Conservation (phyloP, 2,797 vertebrate genomes). For the Remorina albescens region DNA sequence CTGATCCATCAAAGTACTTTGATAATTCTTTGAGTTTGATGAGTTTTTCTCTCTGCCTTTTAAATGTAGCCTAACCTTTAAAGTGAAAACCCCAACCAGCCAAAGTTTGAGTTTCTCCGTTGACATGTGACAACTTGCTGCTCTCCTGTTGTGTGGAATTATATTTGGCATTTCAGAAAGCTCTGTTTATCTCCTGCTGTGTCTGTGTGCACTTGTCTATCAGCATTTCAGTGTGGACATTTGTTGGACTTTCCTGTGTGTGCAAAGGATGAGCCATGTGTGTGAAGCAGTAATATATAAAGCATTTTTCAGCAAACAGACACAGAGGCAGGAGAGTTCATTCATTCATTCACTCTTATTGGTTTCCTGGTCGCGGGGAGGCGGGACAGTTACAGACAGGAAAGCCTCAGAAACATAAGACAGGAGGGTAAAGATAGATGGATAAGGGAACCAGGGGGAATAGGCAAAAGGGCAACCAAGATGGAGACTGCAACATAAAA, state of each 20-base stretch:
- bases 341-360: no score
- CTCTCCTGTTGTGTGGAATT: constrained; percentile 53
- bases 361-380: no score
- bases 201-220: constrained; percentile 3
- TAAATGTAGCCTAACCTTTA: constrained; percentile 18
- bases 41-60: not conserved
- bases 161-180: constrained; percentile 71
- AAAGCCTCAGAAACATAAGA: constrained; percentile 25
- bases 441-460: constrained; percentile 24
- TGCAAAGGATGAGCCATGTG: constrained; percentile 8
- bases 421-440: constrained; percentile 40
- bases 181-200: constrained; percentile 47
- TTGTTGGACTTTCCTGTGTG: not conserved
- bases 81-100: constrained; percentile 2
- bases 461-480: constrained; percentile 47
- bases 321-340: no score
- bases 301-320: constrained; percentile 16
- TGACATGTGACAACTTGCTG: constrained; percentile 28
- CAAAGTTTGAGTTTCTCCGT: constrained; percentile 17
- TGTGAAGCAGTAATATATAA: constrained; percentile 62
- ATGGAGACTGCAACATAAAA: constrained; percentile 36
- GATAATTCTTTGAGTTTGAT: not conserved
- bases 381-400: constrained; percentile 48
- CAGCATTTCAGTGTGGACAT: constrained; percentile 5
- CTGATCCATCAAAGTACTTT: not conserved